Evolutionary conservation across 2,797 vertebrate species (phyloP).

Genomic region (Pygocentrus nattereri): DNA sequence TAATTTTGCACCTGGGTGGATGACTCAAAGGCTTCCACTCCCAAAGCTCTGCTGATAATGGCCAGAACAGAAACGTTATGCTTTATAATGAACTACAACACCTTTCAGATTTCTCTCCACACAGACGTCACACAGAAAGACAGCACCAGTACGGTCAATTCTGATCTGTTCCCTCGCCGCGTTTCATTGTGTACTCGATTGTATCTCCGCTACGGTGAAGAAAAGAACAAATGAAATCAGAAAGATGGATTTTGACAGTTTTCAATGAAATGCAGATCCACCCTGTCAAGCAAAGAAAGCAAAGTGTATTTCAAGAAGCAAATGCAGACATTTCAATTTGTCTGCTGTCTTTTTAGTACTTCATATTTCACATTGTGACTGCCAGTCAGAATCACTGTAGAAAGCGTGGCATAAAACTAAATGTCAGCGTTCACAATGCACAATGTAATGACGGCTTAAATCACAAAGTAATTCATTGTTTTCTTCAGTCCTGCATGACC

Average conservation of each 20-base stretch:
- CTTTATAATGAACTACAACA: background rate
- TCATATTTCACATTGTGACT: constrained; percentile 17
- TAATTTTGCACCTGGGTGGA: constrained; percentile 45
- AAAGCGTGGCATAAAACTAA: constrained; percentile 8
- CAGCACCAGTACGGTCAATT: background rate
- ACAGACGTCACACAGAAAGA: constrained; percentile 3
- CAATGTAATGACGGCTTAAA: constrained; percentile 14
- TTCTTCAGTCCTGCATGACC: constrained; percentile 1
- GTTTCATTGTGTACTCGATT: constrained; percentile 22
- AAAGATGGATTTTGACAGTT: constrained; percentile 34
- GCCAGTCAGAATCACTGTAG: constrained; percentile 16
- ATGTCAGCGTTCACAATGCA: constrained; percentile 28
- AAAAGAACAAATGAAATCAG: constrained; percentile 38
- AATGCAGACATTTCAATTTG: constrained; percentile 6
- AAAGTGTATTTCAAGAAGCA: background rate
- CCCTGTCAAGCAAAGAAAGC: constrained; percentile 34
- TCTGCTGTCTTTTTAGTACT: background rate
- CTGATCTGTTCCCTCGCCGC: background rate
- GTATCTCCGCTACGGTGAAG: constrained; percentile 15
- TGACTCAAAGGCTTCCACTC: constrained; percentile 22
- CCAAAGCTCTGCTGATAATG: constrained; percentile 37
- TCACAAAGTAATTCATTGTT: constrained; percentile 16
- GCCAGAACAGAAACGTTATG: constrained; percentile 6
- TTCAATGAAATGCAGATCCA: constrained; percentile 24
- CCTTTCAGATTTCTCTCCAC: background rate